These are phyloP conservation scores for Cyprinodon brontotheroides DNA, from an alignment of 2,113 vertebrate species.

Conservation along the genomic window DNA sequence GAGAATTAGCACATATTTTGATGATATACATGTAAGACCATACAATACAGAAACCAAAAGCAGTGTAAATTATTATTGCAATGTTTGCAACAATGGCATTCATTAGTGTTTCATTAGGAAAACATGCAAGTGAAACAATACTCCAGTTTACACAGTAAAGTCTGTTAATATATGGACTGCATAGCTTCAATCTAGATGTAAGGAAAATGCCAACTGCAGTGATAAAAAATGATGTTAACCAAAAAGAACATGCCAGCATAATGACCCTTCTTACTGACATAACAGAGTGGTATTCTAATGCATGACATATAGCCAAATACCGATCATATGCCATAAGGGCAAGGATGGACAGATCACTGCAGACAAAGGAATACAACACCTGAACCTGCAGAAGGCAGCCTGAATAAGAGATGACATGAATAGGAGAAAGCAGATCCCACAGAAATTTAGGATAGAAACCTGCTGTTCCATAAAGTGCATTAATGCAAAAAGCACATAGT, in stretches of 20 bases:
- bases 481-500: constrained; percentile 51
- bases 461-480: constrained; percentile 47
- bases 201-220: neutral
- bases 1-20: constrained; percentile 37
- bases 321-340: constrained; percentile 54
- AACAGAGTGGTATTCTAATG: constrained; percentile 43
- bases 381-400: constrained; percentile 51
- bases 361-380: constrained; percentile 32
- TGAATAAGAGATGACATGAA: constrained; percentile 45
- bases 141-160: constrained; percentile 42
- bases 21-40: constrained; percentile 58
- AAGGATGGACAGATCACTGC: constrained; percentile 47
- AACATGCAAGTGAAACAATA: constrained; percentile 52
- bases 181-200: constrained; percentile 27
- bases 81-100: constrained; percentile 22
- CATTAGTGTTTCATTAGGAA: neutral
- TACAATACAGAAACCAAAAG: constrained; percentile 33
- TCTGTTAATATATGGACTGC: constrained; percentile 24
- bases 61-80: constrained; percentile 14
- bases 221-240: constrained; percentile 17
- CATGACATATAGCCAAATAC: constrained; percentile 59
- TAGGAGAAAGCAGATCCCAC: constrained; percentile 40
- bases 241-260: constrained; percentile 25
- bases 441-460: constrained; percentile 60
- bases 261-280: constrained; percentile 36